Evolutionary conservation across 2,113 vertebrate species (phyloP).

Genomic region (Gadus chalcogrammus): DNA sequence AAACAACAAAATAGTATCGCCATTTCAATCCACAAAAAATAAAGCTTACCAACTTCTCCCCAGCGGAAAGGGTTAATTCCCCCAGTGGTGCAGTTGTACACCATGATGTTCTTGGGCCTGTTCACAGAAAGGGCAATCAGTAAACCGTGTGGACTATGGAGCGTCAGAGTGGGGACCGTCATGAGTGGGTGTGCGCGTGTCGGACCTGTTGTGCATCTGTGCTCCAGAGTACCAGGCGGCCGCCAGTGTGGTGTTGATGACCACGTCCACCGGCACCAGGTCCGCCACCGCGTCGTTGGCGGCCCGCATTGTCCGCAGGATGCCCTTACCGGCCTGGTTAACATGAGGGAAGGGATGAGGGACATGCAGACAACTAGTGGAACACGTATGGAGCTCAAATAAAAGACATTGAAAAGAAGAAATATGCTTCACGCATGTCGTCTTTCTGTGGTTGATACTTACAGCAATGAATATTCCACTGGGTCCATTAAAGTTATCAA

Average conservation of each 20-base stretch:
- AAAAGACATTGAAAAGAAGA: too few species aligned
- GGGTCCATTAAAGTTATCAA: constrained; percentile 98
- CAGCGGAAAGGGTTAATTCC: constrained; percentile 97
- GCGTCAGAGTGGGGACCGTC: too few species aligned
- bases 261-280: constrained; percentile 94
- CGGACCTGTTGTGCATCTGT: constrained; percentile 80
- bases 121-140: background rate
- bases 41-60: constrained; percentile 95
- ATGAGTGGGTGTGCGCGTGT: too few species aligned
- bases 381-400: background rate
- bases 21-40: background rate
- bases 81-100: constrained; percentile 98
- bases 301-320: constrained; percentile 95
- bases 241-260: constrained; percentile 88
- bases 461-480: constrained; percentile 98
- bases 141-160: too few species aligned
- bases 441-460: constrained; percentile 58
- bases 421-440: too few species aligned
- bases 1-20: background rate
- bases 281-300: constrained; percentile 93
- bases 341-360: constrained; percentile 10
- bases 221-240: constrained; percentile 96
- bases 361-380: background rate
- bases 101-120: constrained; percentile 87
- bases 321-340: constrained; percentile 93